Evolutionary conservation across 2,113 vertebrate species (phyloP).

Genomic region (Glaucomys volans): DNA sequence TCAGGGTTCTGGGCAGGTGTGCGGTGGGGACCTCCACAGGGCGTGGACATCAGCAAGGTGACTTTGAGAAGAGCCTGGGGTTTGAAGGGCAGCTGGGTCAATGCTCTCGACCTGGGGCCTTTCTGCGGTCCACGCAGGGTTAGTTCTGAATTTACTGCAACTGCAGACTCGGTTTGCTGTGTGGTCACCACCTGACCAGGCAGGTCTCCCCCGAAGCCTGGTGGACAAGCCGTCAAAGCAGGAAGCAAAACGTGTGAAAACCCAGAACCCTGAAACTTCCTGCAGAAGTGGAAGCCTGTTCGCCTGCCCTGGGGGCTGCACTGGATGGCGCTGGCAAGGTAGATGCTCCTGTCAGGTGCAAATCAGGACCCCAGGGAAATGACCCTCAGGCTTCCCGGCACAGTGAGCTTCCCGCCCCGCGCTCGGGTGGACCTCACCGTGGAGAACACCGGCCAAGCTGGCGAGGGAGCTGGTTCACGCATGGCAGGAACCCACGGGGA

Average conservation of each 20-base stretch:
- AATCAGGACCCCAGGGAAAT: neutral
- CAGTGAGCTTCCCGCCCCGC: too few relatives aligned
- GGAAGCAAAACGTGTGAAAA: neutral
- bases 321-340: rapidly evolving
- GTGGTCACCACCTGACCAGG: rapidly evolving
- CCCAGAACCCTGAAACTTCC: rapidly evolving
- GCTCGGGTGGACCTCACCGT: too few relatives aligned
- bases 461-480: too few relatives aligned
- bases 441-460: too few relatives aligned
- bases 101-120: rapidly evolving
- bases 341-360: rapidly evolving
- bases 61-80: rapidly evolving
- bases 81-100: neutral
- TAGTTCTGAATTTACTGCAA: too few relatives aligned
- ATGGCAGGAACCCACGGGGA: rapidly evolving
- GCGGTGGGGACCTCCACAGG: neutral
- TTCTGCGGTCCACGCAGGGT: neutral
- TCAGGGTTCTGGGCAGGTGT: conserved; percentile 66
- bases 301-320: rapidly evolving
- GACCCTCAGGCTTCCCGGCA: neutral
- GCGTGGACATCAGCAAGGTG: neutral
- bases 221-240: too few relatives aligned
- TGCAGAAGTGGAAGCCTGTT: rapidly evolving
- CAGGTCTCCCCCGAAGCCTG: rapidly evolving
- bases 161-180: neutral